Evolutionary conservation across 1,140 invertebrate genomes (phyloP), one percentile per base, ranked within the genome.

Genomic region (Heterodera carotae): DNA sequence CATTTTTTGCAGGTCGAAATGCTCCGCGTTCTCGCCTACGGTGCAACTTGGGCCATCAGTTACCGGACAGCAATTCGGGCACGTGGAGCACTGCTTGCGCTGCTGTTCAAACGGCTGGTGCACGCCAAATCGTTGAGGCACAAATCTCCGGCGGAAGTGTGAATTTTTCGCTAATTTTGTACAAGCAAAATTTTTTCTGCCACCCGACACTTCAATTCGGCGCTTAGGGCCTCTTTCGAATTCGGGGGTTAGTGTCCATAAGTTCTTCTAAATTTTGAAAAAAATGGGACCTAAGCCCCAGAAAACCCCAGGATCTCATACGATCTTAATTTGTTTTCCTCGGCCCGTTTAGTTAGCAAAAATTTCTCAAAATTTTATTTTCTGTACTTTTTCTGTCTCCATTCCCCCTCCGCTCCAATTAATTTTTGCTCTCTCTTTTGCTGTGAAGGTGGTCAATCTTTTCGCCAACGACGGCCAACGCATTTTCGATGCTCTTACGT

Each of bases 391-490:
- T n/a, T n/a, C n/a, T n/a, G n/a, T n/a, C n/a, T n/a, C n/a, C n/a
- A n/a, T n/a, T n/a, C n/a, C n/a, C n/a, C n/a, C n/a, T n/a, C n/a
- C n/a, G n/a, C n/a, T n/a, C n/a, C n/a, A n/a, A n/a, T n/a, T n/a
- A n/a, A n/a, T n/a, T n/a, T n/a, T n/a, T n/a, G n/a, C n/a, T n/a
- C 6, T 34, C 64, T 34, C 62, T 12, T 12, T 18, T 39, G 78
- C 31, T 80, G 88, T 89, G 76, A 84, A 92, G 92, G 80, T 92
- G 25, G 90, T 92, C 34, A 92, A 92, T 82, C 88, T 93, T 73
- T 92, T 92, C 85, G 90, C 91, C 29, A 92, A 91, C 84, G 92
- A 93, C 84, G 90, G 91, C 31, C 89, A 91, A 84, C 89, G 92
- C 53, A 88, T 93, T 18, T 92, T 91, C 83, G 91, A 92, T 75